These are phyloP conservation scores for Chorisops tibialis DNA, from an alignment of 2,888 invertebrate species.

Conservation along the genomic window DNA sequence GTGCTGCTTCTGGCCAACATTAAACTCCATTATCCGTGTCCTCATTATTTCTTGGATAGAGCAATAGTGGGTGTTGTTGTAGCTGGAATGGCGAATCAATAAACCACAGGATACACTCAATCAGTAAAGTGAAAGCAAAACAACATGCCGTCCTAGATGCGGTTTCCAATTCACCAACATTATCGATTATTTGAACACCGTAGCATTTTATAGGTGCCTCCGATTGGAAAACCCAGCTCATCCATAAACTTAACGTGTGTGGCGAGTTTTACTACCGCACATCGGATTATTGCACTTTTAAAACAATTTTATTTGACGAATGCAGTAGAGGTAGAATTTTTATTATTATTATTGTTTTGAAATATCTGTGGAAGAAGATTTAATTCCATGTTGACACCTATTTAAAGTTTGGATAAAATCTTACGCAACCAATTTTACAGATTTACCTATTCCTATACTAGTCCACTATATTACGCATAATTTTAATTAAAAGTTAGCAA, in stretches of 20 bases:
- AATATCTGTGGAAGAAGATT: no score
- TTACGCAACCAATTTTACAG: no score
- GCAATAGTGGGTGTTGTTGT: neutral
- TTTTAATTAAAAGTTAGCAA: no score
- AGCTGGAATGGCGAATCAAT: conserved; percentile 14
- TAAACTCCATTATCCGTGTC: conserved; percentile 22
- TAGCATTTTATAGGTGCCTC: conserved; percentile 3
- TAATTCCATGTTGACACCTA: no score
- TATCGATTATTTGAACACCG: conserved; percentile 15
- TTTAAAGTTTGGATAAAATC: no score
- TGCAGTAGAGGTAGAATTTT: no score
- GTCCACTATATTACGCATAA: no score
- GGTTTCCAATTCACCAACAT: conserved; percentile 13
- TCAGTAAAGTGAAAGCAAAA: conserved; percentile 12
- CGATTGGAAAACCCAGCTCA: neutral
- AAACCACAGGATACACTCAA: conserved; percentile 22
- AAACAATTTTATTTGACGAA: no score
- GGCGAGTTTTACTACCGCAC: no score
- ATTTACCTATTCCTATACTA: no score
- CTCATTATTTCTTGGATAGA: conserved; percentile 12
- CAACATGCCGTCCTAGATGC: conserved; percentile 3
- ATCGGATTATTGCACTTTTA: no score
- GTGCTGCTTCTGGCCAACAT: conserved; percentile 8
- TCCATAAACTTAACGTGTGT: neutral
- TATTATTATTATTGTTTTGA: no score